Conservation (phyloP, 2,888 invertebrate species). For the Tipula vernalis region DNA sequence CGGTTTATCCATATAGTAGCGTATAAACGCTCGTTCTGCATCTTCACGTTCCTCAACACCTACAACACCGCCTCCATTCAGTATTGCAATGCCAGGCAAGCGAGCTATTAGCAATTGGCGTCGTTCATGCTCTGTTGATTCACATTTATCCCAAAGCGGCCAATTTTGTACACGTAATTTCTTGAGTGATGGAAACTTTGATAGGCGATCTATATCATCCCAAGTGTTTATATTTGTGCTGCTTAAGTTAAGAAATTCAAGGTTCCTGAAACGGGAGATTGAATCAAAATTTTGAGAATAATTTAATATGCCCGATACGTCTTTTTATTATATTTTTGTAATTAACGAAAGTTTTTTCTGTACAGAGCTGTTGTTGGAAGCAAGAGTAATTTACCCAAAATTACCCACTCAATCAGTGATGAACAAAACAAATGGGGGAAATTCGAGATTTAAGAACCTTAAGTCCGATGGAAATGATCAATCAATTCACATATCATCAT, state of each 20-base stretch:
- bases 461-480: no score
- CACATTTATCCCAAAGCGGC: conserved; percentile 62
- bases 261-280: conserved; percentile 28
- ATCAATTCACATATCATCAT: no score
- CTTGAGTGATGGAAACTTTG: conserved; percentile 67
- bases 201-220: conserved; percentile 80
- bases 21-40: conserved; percentile 84
- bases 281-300: neutral
- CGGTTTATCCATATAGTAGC: conserved; percentile 81
- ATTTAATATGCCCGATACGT: no score
- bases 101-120: conserved; percentile 78
- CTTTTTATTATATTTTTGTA: no score
- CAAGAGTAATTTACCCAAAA: no score
- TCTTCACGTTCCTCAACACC: conserved; percentile 77
- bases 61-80: conserved; percentile 83
- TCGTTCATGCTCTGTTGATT: conserved; percentile 80
- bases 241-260: conserved; percentile 73
- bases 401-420: no score
- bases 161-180: conserved; percentile 72
- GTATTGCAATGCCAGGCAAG: conserved; percentile 67
- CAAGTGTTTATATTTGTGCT: conserved; percentile 71
- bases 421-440: no score
- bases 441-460: no score
- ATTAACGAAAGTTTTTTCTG: no score
- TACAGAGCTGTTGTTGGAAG: no score